phyloP scores from a whole-genome alignment of 2,113 vertebrate species.

The Macaca nemestrina region DNA sequence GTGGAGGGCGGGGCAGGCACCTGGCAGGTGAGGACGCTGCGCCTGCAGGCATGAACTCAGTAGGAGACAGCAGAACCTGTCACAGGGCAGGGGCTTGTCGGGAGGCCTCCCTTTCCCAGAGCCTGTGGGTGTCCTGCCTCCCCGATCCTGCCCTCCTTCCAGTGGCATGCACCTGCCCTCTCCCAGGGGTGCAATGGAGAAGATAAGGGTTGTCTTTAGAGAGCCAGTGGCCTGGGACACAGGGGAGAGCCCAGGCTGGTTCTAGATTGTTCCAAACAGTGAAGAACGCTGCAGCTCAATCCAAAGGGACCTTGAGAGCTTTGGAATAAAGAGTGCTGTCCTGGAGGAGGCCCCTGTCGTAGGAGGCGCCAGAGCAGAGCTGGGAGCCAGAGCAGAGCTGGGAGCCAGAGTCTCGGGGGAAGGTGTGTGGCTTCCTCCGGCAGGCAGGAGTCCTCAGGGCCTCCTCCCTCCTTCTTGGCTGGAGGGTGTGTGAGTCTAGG shows the following conservation, averaged over 20 bases:
- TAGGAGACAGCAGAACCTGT: background rate
- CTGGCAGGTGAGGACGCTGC: background rate
- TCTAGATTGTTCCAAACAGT: background rate
- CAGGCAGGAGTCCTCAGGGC: background rate
- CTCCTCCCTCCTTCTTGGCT: background rate
- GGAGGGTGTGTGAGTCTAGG: background rate
- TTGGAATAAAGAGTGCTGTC: background rate
- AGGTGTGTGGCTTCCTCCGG: rapidly evolving
- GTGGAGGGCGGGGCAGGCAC: background rate
- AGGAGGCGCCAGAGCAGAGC: background rate
- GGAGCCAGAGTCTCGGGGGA: background rate
- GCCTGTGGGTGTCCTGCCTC: background rate
- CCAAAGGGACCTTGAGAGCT: background rate
- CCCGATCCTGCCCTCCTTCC: background rate
- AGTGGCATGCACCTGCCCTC: rapidly evolving
- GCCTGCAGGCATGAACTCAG: background rate
- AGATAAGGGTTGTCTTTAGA: background rate
- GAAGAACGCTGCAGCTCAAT: rapidly evolving
- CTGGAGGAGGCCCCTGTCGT: background rate
- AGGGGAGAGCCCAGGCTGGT: background rate
- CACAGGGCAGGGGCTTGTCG: background rate
- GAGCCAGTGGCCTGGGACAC: background rate
- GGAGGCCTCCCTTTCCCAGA: background rate
- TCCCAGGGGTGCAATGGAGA: rapidly evolving
- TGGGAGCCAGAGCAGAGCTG: background rate